These are phyloP conservation scores for Dendrolimus punctatus DNA, from an alignment of 1,140 invertebrate genomes.

Conservation along the genomic window DNA sequence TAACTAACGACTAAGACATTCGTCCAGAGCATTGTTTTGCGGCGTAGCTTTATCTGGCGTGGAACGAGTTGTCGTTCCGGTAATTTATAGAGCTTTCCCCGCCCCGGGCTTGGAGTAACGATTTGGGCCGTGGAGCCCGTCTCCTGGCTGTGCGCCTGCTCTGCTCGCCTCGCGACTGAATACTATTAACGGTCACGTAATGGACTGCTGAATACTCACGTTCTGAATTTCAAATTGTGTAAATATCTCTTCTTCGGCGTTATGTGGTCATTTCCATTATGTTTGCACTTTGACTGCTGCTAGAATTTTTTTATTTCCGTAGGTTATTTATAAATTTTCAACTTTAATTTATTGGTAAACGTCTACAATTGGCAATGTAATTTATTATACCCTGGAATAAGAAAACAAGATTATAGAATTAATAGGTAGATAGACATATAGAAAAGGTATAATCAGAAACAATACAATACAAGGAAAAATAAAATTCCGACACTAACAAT, in stretches of 20 bases:
- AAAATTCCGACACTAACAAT: too few relatives aligned
- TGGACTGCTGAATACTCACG: constrained; percentile 47
- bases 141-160: constrained; percentile 26
- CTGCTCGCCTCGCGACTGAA: constrained; percentile 31
- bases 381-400: too few relatives aligned
- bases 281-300: constrained; percentile 6
- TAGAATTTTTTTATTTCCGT: too few relatives aligned
- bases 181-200: constrained; percentile 60
- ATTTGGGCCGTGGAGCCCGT: constrained; percentile 39
- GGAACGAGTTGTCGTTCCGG: constrained; percentile 64
- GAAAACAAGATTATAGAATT: too few relatives aligned
- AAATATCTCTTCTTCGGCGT: constrained; percentile 38
- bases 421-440: too few relatives aligned
- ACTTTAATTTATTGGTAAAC: too few relatives aligned
- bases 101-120: constrained; percentile 50
- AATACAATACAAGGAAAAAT: too few relatives aligned
- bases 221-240: constrained; percentile 53
- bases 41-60: constrained; percentile 63
- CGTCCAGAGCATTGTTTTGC: constrained; percentile 62
- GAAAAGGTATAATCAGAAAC: too few relatives aligned
- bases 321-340: too few relatives aligned
- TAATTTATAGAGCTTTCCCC: constrained; percentile 66
- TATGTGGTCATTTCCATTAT: constrained; percentile 41
- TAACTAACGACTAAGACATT: constrained; percentile 52
- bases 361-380: too few relatives aligned